phyloP scores from a whole-genome alignment of 2,888 invertebrate genomes.

The Tetragonisca angustula region DNA sequence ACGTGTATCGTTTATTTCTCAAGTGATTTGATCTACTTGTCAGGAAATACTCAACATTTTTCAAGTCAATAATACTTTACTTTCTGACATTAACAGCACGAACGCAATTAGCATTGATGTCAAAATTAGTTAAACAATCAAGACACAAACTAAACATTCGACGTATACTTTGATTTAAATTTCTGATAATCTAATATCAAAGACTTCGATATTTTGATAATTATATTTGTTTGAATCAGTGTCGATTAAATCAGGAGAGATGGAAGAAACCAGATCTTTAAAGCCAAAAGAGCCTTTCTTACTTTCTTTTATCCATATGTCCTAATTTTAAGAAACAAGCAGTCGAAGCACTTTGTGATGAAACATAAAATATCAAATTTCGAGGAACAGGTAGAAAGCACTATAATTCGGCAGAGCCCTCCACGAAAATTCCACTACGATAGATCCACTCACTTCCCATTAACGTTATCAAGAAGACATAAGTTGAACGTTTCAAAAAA shows the following conservation, averaged over 20 bases:
- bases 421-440: conserved; percentile 20
- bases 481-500: conserved; percentile 39
- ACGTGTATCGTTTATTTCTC: conserved; percentile 1
- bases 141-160: too few relatives aligned
- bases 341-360: not conserved
- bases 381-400: not conserved
- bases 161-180: too few relatives aligned
- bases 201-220: fast-evolving
- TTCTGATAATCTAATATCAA: not conserved
- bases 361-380: conserved; percentile 11
- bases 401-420: not conserved
- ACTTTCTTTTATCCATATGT: not conserved
- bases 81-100: too few relatives aligned
- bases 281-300: not conserved
- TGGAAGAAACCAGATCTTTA: not conserved
- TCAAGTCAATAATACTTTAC: too few relatives aligned
- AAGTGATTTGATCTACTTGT: not conserved
- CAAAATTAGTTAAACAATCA: too few relatives aligned
- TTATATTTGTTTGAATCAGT: too few relatives aligned
- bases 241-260: not conserved
- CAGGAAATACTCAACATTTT: not conserved
- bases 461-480: conserved; percentile 16
- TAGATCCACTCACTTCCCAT: conserved; percentile 10
- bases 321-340: not conserved
- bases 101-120: too few relatives aligned